Percentiles rank a stretch among this genome's conserved stretches.
Conservation (phyloP, 2,797 vertebrate species). For the Cossypha heuglini region DNA sequence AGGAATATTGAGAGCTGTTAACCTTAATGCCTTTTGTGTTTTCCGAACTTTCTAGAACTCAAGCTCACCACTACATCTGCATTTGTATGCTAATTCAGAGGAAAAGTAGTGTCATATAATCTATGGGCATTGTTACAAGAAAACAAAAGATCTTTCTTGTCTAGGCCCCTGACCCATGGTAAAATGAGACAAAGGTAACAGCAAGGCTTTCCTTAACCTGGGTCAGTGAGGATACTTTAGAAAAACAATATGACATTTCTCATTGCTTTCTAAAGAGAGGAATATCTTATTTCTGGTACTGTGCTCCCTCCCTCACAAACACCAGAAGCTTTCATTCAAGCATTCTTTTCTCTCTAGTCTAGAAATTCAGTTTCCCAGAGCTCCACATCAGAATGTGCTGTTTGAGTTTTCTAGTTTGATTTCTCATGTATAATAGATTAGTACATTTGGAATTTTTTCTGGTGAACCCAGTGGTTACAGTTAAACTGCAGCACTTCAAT, state of each 20-base stretch:
- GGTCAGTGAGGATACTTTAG: background rate
- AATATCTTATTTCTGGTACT: background rate
- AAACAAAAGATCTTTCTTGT: background rate
- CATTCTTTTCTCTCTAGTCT: background rate
- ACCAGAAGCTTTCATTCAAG: background rate
- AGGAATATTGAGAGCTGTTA: background rate
- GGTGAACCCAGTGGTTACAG: background rate
- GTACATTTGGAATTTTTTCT: background rate
- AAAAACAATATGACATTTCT: background rate
- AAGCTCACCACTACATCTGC: background rate
- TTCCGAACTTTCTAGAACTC: background rate
- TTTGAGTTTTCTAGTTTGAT: background rate
- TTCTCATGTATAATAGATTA: background rate
- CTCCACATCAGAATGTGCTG: background rate
- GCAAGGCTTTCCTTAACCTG: background rate
- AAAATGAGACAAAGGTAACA: background rate
- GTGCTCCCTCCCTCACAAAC: background rate
- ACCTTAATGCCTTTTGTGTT: background rate
- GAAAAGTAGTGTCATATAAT: background rate
- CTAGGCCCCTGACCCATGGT: background rate
- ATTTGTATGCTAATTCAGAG: background rate
- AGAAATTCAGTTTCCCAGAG: background rate
- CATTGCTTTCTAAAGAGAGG: background rate
- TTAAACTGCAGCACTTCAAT: background rate
- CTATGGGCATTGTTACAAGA: background rate